Evolutionary conservation across 2,888 invertebrate genomes (phyloP).

Genomic region (Erannis defoliaria): DNA sequence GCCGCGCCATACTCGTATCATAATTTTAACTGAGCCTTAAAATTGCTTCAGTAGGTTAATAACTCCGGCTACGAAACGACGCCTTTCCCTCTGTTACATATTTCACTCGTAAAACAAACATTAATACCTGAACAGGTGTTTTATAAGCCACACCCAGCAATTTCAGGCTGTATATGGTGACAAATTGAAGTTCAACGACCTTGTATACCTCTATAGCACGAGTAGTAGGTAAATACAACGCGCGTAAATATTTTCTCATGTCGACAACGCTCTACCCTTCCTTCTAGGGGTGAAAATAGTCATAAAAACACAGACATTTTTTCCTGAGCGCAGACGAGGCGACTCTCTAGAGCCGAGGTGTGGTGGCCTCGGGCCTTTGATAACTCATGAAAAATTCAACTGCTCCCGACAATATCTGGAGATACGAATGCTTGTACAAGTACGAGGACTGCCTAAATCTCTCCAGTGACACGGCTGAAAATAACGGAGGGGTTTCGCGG

Average conservation of each 20-base stretch:
- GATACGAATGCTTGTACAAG: constrained; percentile 21
- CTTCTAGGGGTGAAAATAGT: constrained; percentile 64
- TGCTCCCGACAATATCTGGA: constrained; percentile 59
- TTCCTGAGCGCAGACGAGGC: constrained; percentile 55
- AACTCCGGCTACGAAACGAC: constrained; percentile 20
- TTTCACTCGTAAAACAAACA: constrained; percentile 35
- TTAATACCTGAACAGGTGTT: constrained; percentile 40
- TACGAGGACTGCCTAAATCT: constrained; percentile 20
- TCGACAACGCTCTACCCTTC: constrained; percentile 55
- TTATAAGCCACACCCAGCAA: constrained; percentile 24
- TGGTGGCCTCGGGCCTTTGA: constrained; percentile 68
- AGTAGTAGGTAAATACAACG: constrained; percentile 39
- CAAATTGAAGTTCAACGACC: constrained; percentile 55
- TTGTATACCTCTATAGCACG: constrained; percentile 30
- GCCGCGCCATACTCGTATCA: constrained; percentile 21
- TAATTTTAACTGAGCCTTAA: constrained; percentile 30
- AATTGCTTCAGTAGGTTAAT: constrained; percentile 27
- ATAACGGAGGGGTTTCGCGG: neutral
- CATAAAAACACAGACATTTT: constrained; percentile 66
- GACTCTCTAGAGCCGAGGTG: constrained; percentile 50
- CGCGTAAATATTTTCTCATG: constrained; percentile 63
- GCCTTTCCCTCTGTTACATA: constrained; percentile 15
- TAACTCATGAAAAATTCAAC: constrained; percentile 80
- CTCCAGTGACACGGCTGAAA: constrained; percentile 10
- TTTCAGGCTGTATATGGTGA: constrained; percentile 37